phyloP scores from a whole-genome alignment of 2,888 invertebrate genomes.

The Zygogramma bicolorata region DNA sequence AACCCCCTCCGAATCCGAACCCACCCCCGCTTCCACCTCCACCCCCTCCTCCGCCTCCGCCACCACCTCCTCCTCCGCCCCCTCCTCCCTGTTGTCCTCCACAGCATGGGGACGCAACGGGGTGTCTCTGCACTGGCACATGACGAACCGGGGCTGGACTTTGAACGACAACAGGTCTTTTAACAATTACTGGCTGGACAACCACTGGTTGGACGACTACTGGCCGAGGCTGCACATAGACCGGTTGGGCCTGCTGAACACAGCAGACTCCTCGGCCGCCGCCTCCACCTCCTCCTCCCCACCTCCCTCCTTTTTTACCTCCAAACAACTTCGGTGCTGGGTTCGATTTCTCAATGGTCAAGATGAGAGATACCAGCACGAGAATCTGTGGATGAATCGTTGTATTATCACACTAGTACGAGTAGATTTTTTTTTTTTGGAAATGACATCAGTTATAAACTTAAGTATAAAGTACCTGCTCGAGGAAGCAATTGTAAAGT shows the following conservation, averaged over 20 bases:
- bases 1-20: constrained; percentile 29
- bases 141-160: background rate
- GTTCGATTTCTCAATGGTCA: background rate
- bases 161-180: background rate
- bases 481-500: too few relatives aligned
- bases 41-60: constrained; percentile 25
- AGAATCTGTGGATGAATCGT: background rate
- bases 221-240: background rate
- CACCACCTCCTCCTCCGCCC: constrained; percentile 15
- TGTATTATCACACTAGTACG: background rate
- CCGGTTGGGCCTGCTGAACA: background rate
- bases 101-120: constrained; percentile 8
- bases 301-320: background rate
- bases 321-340: background rate
- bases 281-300: background rate
- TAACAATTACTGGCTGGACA: background rate
- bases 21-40: constrained; percentile 27
- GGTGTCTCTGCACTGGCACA: background rate
- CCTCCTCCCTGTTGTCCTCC: constrained; percentile 11
- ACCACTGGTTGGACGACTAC: background rate
- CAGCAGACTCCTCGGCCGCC: background rate
- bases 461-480: too few relatives aligned
- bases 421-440: too few relatives aligned
- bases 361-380: background rate
- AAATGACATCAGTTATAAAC: too few relatives aligned